These are phyloP conservation scores for Megalonaias nervosa DNA, from an alignment of 1,140 invertebrate species.

Conservation along the genomic window DNA sequence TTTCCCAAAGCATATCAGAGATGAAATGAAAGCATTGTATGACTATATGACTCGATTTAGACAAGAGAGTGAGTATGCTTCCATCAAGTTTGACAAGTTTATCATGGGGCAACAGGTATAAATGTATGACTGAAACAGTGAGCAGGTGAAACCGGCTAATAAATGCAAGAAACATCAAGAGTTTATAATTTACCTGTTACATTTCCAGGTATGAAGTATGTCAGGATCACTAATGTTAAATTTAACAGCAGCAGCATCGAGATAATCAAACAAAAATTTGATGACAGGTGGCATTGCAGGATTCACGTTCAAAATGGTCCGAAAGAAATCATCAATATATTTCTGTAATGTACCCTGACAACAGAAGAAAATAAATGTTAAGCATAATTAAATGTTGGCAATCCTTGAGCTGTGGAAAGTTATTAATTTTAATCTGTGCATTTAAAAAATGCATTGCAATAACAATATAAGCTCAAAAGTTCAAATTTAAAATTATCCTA, in stretches of 20 bases:
- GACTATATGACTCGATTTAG: too few relatives aligned
- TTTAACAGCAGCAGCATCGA: slow-evolving; percentile 96
- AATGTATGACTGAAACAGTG: too few relatives aligned
- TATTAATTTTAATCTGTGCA: neutral
- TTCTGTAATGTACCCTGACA: slow-evolving; percentile 93
- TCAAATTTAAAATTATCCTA: neutral
- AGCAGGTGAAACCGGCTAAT: too few relatives aligned
- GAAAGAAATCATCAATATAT: slow-evolving; percentile 99
- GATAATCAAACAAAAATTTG: slow-evolving; percentile 99
- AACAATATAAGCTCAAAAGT: neutral
- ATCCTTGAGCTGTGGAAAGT: neutral
- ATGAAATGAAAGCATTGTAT: too few relatives aligned
- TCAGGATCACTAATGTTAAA: slow-evolving; percentile 95
- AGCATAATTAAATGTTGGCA: neutral
- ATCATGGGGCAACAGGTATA: too few relatives aligned
- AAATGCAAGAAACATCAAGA: too few relatives aligned
- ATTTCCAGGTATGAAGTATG: slow-evolving; percentile 99
- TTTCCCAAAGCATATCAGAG: too few relatives aligned
- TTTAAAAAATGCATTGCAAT: neutral
- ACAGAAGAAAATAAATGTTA: slow-evolving; percentile 4
- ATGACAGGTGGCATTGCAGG: slow-evolving; percentile 90
- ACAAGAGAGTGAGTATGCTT: too few relatives aligned
- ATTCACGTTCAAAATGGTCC: slow-evolving; percentile 88
- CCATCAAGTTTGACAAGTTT: too few relatives aligned
- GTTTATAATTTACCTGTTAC: slow-evolving; percentile 80